Conservation (phyloP, 2,797 vertebrate genomes). For the Hirundo rustica region DNA sequence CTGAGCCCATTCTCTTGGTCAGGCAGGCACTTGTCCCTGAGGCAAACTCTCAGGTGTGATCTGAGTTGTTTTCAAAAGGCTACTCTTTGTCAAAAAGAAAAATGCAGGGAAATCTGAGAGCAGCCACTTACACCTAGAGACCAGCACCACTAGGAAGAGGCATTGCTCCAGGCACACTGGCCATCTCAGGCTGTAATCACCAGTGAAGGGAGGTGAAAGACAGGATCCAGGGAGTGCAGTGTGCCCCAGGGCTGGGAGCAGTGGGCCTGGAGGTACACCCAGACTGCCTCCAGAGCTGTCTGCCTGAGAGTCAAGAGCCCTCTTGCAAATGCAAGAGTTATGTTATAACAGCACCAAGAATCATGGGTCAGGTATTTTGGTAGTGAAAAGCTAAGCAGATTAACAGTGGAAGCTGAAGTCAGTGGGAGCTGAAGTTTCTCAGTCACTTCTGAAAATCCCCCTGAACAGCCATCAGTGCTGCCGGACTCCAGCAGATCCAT, state of each 20-base stretch:
- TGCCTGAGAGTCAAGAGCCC: not conserved
- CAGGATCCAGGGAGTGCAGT: not conserved
- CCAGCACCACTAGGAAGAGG: rapidly evolving
- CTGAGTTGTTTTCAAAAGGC: not conserved
- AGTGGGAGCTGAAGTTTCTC: not conserved
- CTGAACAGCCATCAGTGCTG: not conserved
- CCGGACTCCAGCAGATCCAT: not conserved
- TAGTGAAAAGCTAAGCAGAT: not conserved
- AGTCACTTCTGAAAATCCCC: not conserved
- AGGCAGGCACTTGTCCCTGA: not conserved
- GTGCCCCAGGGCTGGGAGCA: not conserved
- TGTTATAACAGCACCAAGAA: rapidly evolving
- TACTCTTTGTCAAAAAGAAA: not conserved
- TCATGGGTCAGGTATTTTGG: not conserved
- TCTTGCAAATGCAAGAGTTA: not conserved
- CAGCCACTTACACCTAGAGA: not conserved
- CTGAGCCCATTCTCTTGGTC: not conserved
- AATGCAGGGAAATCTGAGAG: not conserved
- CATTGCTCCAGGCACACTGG: not conserved
- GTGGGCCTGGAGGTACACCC: not conserved
- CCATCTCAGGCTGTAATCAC: not conserved
- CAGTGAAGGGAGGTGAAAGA: not conserved
- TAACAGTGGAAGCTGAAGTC: not conserved
- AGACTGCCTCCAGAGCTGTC: not conserved
- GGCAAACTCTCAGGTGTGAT: not conserved